These are phyloP conservation scores for Hymenochirus boettgeri DNA, from an alignment of 2,113 vertebrate genomes.

Conservation along the genomic window DNA sequence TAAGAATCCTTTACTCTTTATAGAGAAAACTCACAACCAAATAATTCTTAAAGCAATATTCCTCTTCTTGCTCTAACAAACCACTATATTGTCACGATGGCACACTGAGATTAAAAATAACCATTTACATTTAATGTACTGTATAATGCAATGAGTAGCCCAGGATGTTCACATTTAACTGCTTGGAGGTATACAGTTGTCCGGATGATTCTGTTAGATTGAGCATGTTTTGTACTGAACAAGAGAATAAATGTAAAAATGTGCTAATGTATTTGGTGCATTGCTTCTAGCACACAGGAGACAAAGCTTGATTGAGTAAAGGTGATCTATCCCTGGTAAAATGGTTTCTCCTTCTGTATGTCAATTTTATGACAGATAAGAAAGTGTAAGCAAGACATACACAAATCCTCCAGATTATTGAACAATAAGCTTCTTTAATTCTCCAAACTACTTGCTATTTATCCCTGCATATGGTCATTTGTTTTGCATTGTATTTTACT, in stretches of 20 bases:
- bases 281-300: neutral
- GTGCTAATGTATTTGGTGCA: neutral
- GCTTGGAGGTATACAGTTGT: conserved; percentile 3
- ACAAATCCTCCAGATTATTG: neutral
- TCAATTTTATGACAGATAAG: too few relatives aligned
- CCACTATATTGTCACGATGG: neutral
- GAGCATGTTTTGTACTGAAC: neutral
- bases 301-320: neutral
- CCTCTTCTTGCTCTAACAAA: conserved; percentile 2
- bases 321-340: too few relatives aligned
- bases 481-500: too few relatives aligned
- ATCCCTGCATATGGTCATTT: too few relatives aligned
- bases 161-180: neutral
- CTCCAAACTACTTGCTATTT: neutral
- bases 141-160: conserved; percentile 11
- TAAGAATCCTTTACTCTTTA: neutral
- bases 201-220: conserved; percentile 1
- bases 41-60: neutral
- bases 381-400: neutral
- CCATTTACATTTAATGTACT: conserved; percentile 19
- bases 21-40: neutral
- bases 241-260: neutral
- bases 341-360: too few relatives aligned
- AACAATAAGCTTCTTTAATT: neutral
- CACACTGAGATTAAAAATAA: conserved; percentile 1